Conservation (phyloP, 2,113 vertebrate species). For the Cyanoderma ruficeps region DNA sequence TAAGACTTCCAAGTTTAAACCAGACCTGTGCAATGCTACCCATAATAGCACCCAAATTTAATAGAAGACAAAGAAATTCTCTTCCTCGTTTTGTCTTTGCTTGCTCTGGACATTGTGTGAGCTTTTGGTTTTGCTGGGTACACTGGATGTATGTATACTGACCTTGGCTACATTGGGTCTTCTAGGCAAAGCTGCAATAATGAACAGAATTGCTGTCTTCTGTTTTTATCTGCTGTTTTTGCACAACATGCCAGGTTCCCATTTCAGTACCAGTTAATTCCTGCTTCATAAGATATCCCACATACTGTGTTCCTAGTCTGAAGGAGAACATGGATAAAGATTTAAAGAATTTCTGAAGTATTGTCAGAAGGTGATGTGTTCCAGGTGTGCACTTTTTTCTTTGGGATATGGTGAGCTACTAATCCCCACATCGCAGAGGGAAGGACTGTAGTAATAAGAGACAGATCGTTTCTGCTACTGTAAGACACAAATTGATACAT, state of each 20-base stretch:
- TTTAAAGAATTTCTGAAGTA: background rate
- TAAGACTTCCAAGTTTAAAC: background rate
- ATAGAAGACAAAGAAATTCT: background rate
- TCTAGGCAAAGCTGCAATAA: background rate
- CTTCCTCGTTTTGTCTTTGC: background rate
- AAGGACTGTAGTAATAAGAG: background rate
- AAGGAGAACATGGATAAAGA: background rate
- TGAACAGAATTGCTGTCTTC: background rate
- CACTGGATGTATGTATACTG: background rate
- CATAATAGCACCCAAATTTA: background rate
- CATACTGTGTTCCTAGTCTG: background rate
- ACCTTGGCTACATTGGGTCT: background rate
- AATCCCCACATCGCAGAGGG: background rate
- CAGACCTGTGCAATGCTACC: background rate
- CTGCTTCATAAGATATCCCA: background rate
- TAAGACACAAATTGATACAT: background rate
- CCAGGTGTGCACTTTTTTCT: background rate
- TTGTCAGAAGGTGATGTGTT: background rate
- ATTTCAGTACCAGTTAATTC: background rate
- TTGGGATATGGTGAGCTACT: background rate
- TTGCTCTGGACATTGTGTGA: background rate
- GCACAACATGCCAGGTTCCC: background rate
- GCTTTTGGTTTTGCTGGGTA: background rate
- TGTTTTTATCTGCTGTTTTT: background rate
- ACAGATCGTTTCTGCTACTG: background rate